A percentile compares a stretch with the other conserved stretches of the same genome.
These are phyloP conservation scores for Campoletis raptor DNA, from an alignment of 2,888 invertebrate genomes.

Conservation along the genomic window DNA sequence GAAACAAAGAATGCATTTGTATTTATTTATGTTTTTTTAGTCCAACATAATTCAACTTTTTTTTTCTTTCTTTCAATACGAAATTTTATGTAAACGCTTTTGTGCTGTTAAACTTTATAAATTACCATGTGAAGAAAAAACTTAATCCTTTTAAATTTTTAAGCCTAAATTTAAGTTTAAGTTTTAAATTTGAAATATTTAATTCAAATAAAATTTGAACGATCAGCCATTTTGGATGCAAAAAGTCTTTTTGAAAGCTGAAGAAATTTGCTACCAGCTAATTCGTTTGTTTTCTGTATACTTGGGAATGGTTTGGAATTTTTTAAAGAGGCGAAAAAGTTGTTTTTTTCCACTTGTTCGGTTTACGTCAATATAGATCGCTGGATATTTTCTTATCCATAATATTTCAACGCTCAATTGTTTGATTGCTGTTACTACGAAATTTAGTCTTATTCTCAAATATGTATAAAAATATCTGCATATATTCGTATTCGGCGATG, in stretches of 20 bases:
- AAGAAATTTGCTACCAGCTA: not conserved
- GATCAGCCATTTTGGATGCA: too few relatives aligned
- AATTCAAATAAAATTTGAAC: too few relatives aligned
- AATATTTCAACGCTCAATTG: slow-evolving; percentile 15
- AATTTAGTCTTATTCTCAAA: not conserved
- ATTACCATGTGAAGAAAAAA: not conserved
- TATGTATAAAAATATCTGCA: not conserved
- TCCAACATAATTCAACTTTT: not conserved
- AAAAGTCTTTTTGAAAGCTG: too few relatives aligned
- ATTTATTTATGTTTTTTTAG: slow-evolving; percentile 1
- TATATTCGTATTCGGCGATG: not conserved
- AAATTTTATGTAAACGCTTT: not conserved
- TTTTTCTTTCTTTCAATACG: not conserved
- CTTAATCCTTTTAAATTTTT: too few relatives aligned
- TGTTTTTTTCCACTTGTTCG: too few relatives aligned
- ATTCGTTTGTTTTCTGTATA: not conserved
- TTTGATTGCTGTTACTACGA: not conserved
- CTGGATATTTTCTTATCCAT: not conserved
- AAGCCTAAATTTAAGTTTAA: too few relatives aligned
- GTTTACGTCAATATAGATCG: too few relatives aligned
- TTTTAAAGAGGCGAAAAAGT: not conserved
- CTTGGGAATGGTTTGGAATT: not conserved
- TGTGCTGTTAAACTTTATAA: not conserved
- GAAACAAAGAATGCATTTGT: not conserved
- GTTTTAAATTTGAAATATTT: too few relatives aligned